phyloP scores from a whole-genome alignment of 2,113 vertebrate species.

The Mastomys natalensis region DNA sequence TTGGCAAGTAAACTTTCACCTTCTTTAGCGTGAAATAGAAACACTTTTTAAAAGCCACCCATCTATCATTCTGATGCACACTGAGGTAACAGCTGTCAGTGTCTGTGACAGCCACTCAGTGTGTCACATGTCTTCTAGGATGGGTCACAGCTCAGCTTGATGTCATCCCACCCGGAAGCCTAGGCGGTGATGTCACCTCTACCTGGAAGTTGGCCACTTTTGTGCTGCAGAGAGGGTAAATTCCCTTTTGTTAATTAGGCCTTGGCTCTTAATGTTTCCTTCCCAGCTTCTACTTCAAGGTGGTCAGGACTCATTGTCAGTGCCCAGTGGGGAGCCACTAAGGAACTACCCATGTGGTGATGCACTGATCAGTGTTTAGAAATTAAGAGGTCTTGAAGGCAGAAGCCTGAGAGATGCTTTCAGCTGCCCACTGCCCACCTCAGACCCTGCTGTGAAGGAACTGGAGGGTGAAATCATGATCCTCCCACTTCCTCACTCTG shows the following conservation, averaged over 20 bases:
- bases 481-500: background rate
- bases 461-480: background rate
- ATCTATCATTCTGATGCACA: background rate
- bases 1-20: background rate
- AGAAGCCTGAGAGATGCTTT: background rate
- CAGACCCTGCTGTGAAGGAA: background rate
- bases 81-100: background rate
- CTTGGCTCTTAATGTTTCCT: background rate
- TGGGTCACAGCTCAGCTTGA: background rate
- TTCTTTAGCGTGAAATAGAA: background rate
- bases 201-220: background rate
- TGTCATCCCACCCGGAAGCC: background rate
- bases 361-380: background rate
- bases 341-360: background rate
- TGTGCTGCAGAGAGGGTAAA: background rate
- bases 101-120: background rate
- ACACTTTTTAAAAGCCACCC: background rate
- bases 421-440: background rate
- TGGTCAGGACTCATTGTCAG: background rate
- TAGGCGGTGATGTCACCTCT: background rate
- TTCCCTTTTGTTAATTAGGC: background rate
- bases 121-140: background rate
- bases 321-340: background rate
- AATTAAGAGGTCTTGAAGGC: background rate
- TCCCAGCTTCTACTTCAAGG: background rate